phyloP scores from a whole-genome alignment of 2,113 vertebrate species.

The Dasypus novemcinctus region DNA sequence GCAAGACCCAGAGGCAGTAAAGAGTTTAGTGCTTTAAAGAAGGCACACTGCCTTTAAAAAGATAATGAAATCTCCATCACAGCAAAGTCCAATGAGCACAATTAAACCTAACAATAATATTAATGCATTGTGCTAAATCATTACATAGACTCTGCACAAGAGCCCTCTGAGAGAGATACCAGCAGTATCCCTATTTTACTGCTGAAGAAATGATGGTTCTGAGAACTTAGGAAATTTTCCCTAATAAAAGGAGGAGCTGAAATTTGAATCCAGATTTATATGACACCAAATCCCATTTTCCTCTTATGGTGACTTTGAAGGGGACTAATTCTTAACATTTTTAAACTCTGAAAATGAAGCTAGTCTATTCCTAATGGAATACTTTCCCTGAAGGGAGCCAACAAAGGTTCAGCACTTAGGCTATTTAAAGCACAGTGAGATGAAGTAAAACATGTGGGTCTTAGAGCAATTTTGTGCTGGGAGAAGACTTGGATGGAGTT shows the following conservation, averaged over 20 bases:
- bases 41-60: not conserved
- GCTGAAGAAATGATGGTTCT: not conserved
- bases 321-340: slow-evolving; percentile 22
- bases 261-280: not conserved
- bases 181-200: not conserved
- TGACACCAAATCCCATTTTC: not conserved
- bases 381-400: not conserved
- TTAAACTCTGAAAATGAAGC: not conserved
- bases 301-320: not conserved
- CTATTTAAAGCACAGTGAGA: slow-evolving; percentile 42
- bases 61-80: not conserved
- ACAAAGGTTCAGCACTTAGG: not conserved
- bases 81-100: slow-evolving; percentile 12
- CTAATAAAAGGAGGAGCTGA: not conserved
- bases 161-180: not conserved
- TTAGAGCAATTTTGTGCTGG: not conserved
- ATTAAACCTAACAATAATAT: slow-evolving; percentile 9
- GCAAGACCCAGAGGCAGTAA: not conserved
- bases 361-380: not conserved
- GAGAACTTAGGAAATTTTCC: not conserved
- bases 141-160: not conserved
- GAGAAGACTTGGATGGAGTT: not conserved
- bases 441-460: not conserved
- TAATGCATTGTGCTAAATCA: slow-evolving; percentile 4
- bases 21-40: slow-evolving; percentile 17